Conservation (phyloP, 2,113 vertebrate genomes). For the Ailuropoda melanoleuca region DNA sequence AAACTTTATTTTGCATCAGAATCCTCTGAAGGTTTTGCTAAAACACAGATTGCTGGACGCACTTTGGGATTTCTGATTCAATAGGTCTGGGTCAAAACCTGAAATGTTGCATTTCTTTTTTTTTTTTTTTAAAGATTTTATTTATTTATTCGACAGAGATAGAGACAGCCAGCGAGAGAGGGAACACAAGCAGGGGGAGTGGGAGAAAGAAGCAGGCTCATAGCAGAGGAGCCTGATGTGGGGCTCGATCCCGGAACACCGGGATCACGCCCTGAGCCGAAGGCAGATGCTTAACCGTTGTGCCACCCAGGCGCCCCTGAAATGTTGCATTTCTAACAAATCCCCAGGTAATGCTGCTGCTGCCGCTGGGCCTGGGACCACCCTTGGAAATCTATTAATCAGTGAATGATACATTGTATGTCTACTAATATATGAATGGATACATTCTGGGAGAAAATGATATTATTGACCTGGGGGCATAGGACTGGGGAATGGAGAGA, state of each 20-base stretch:
- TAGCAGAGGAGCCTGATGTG: too few species aligned
- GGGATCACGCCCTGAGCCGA: too few species aligned
- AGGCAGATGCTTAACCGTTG: too few species aligned
- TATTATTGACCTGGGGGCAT: background rate
- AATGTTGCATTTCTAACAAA: background rate
- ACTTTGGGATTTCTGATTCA: background rate
- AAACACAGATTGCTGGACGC: background rate
- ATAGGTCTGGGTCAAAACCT: background rate
- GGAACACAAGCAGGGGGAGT: too few species aligned
- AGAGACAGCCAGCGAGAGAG: too few species aligned
- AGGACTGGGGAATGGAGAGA: background rate
- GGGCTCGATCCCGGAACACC: too few species aligned
- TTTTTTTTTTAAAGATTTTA: too few species aligned
- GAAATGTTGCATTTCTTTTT: background rate
- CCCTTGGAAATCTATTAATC: background rate
- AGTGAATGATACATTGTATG: too few species aligned
- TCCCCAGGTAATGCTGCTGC: background rate
- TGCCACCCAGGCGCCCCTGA: too few species aligned
- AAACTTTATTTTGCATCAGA: background rate
- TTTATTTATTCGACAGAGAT: too few species aligned
- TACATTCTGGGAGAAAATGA: background rate
- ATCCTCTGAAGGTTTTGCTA: background rate
- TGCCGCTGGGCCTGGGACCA: background rate
- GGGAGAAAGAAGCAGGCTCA: too few species aligned
- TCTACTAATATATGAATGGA: background rate